These are phyloP conservation scores for Scaptomyza pallida DNA, from an alignment of 1,140 invertebrate genomes.

Conservation along the genomic window DNA sequence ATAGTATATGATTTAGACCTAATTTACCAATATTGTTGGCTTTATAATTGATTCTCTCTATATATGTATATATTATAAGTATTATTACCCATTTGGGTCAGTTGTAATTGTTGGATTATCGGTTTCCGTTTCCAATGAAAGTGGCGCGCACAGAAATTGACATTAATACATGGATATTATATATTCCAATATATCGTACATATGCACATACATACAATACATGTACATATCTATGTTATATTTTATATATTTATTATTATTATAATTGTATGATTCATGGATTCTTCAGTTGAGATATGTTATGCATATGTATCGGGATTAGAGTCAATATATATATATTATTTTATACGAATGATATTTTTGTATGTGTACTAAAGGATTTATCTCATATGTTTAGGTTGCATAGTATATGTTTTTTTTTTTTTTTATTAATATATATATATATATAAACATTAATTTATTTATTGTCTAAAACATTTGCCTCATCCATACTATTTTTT, in stretches of 20 bases:
- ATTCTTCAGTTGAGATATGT: conserved; percentile 29
- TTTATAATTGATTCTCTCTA: conserved; percentile 3
- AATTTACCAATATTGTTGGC: conserved; percentile 37
- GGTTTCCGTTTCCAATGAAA: conserved; percentile 5
- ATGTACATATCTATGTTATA: conserved; percentile 17
- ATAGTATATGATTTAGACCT: conserved; percentile 30
- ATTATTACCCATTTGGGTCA: background rate
- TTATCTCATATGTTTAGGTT: conserved; percentile 21
- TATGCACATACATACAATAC: conserved; percentile 36
- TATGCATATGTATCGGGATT: conserved; percentile 22
- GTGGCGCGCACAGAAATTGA: conserved; percentile 67
- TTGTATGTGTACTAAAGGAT: conserved; percentile 6
- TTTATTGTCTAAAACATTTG: conserved; percentile 82
- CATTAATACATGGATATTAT: conserved; percentile 60
- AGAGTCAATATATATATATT: background rate
- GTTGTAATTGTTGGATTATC: conserved; percentile 3
- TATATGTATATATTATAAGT: conserved; percentile 16
- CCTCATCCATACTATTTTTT: conserved; percentile 37
- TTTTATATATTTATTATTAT: background rate
- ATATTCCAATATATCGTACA: conserved; percentile 22
- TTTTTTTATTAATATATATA: conserved; percentile 36
- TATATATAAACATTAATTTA: conserved; percentile 72
- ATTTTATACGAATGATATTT: background rate
- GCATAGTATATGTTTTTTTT: conserved; percentile 4
- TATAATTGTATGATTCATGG: background rate